phyloP scores from a whole-genome alignment of 2,113 vertebrate genomes.

The Apeltes quadracus region DNA sequence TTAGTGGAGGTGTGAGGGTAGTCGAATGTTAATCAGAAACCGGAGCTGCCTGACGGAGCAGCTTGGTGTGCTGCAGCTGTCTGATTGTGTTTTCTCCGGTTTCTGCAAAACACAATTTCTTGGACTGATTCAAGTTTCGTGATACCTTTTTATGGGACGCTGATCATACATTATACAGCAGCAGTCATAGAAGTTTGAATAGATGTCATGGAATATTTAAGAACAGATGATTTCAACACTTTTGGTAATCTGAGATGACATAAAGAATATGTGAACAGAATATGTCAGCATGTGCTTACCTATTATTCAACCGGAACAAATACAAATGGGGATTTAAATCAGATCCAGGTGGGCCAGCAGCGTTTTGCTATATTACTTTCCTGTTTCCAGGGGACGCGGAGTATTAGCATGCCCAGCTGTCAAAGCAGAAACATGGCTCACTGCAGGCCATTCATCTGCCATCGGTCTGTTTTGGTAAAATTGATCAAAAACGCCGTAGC shows the following conservation, averaged over 20 bases:
- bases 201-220: conserved; percentile 10
- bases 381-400: conserved; percentile 15
- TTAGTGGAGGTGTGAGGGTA: conserved; percentile 24
- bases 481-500: conserved; percentile 27
- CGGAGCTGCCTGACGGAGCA: conserved; percentile 5
- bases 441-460: conserved; percentile 17
- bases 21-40: conserved; percentile 13
- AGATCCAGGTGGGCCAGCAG: conserved; percentile 11
- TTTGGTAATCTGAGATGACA: conserved; percentile 20
- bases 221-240: conserved; percentile 8
- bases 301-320: conserved; percentile 26
- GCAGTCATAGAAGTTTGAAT: not conserved
- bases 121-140: conserved; percentile 28
- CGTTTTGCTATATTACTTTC: conserved; percentile 25
- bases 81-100: not conserved
- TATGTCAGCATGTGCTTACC: not conserved
- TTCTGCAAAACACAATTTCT: conserved; percentile 20
- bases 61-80: conserved; percentile 3
- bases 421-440: conserved; percentile 32
- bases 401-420: conserved; percentile 43
- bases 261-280: conserved; percentile 13
- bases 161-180: conserved; percentile 9
- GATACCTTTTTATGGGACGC: conserved; percentile 20
- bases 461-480: conserved; percentile 36
- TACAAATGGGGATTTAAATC: conserved; percentile 28